Conservation (phyloP, 2,888 invertebrate species). For the Pachymerium ferrugineum region DNA sequence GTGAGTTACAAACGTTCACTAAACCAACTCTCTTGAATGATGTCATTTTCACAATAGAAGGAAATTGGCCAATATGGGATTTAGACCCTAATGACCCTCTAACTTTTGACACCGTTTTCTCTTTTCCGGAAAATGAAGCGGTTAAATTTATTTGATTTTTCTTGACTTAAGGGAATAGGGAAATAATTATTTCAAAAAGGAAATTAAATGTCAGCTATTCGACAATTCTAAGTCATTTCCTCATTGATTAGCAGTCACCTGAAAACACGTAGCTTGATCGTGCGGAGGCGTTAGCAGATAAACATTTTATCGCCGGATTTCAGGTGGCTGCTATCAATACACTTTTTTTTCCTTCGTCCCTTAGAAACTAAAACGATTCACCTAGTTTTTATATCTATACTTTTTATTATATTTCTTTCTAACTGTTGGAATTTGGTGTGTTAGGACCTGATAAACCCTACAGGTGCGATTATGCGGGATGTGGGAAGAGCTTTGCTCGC, state of each 20-base stretch:
- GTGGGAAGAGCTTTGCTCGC: conserved; percentile 29
- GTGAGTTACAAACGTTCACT: neutral
- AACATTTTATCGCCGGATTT: neutral
- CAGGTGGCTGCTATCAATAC: neutral
- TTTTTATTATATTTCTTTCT: neutral
- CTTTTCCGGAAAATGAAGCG: too few species aligned
- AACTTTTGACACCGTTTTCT: neutral
- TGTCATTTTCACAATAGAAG: neutral
- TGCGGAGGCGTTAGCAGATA: neutral
- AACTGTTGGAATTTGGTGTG: neutral
- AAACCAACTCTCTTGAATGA: neutral
- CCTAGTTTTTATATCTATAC: neutral
- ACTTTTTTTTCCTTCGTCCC: too few species aligned
- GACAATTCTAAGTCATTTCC: neutral
- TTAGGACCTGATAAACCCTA: neutral
- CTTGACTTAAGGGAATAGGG: too few species aligned
- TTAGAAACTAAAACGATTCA: too few species aligned
- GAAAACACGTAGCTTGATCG: neutral
- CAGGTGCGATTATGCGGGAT: conserved; percentile 22
- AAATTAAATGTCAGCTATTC: too few species aligned
- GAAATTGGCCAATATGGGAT: neutral
- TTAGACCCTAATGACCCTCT: neutral
- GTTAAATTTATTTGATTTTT: too few species aligned
- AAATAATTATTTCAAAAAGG: neutral
- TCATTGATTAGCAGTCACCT: neutral